Conservation (phyloP, 2,797 vertebrate genomes). For the Todus mexicanus region DNA sequence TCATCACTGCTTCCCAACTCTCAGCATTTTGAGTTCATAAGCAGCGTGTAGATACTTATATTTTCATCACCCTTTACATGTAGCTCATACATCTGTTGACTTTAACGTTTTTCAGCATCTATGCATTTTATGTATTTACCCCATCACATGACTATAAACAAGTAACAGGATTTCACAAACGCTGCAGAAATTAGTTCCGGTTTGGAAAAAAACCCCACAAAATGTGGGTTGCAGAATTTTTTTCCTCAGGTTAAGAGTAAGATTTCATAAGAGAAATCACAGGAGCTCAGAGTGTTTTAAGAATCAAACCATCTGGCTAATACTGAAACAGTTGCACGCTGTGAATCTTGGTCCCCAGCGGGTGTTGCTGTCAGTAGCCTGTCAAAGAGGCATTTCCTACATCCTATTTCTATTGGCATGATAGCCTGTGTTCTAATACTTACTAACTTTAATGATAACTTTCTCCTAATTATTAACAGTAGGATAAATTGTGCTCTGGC, state of each 20-base stretch:
- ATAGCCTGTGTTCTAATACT: neutral
- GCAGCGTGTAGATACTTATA: neutral
- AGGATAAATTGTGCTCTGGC: neutral
- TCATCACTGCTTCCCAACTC: neutral
- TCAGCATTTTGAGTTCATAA: neutral
- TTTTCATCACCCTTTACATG: neutral
- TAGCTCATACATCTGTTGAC: neutral
- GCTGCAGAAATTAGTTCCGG: neutral
- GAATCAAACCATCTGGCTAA: neutral
- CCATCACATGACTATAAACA: neutral
- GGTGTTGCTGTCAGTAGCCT: neutral
- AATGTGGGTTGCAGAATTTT: accelerated
- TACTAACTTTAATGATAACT: neutral
- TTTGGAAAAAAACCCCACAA: neutral
- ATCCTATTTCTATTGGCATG: neutral
- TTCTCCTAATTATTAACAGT: neutral
- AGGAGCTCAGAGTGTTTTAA: neutral
- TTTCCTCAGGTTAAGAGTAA: neutral
- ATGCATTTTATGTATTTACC: neutral
- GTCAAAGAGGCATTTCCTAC: neutral
- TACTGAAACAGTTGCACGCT: neutral
- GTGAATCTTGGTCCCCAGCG: neutral
- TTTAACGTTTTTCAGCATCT: neutral
- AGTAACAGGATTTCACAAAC: neutral
- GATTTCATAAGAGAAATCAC: neutral